These are phyloP conservation scores for Piprites chloris DNA, from an alignment of 2,113 vertebrate species.

Conservation along the genomic window DNA sequence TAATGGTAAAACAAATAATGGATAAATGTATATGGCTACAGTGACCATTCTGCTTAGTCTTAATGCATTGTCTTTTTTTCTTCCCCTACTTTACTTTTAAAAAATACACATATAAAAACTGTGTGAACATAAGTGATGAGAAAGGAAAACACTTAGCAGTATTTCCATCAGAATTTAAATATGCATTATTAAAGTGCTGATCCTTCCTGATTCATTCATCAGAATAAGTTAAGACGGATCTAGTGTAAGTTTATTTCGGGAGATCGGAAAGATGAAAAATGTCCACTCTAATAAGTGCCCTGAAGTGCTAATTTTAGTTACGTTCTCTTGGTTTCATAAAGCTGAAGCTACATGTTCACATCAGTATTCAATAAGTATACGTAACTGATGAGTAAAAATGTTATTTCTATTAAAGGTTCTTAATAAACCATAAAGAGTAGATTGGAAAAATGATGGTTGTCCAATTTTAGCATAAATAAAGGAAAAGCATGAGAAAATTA, in stretches of 20 bases:
- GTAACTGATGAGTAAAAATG: neutral
- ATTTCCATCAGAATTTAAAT: neutral
- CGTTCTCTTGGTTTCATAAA: neutral
- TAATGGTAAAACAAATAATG: neutral
- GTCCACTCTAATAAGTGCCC: neutral
- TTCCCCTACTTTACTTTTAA: neutral
- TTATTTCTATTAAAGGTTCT: neutral
- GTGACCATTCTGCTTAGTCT: neutral
- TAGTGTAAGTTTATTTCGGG: neutral
- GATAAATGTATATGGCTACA: neutral
- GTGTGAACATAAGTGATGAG: neutral
- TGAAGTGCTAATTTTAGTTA: neutral
- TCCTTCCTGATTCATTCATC: neutral
- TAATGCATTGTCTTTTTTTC: neutral
- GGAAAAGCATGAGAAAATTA: slow-evolving; percentile 12
- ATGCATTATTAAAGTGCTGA: neutral
- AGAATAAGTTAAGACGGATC: neutral
- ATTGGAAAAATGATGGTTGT: neutral
- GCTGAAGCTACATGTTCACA: neutral
- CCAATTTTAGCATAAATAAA: slow-evolving; percentile 14
- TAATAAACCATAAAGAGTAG: neutral
- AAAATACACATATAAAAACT: neutral
- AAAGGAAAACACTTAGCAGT: neutral
- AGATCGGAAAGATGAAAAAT: neutral
- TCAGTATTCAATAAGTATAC: neutral